Evolutionary conservation across 2,888 invertebrate genomes (phyloP), one percentile per base, ranked within the genome.

Genomic region (Ischnura elegans): DNA sequence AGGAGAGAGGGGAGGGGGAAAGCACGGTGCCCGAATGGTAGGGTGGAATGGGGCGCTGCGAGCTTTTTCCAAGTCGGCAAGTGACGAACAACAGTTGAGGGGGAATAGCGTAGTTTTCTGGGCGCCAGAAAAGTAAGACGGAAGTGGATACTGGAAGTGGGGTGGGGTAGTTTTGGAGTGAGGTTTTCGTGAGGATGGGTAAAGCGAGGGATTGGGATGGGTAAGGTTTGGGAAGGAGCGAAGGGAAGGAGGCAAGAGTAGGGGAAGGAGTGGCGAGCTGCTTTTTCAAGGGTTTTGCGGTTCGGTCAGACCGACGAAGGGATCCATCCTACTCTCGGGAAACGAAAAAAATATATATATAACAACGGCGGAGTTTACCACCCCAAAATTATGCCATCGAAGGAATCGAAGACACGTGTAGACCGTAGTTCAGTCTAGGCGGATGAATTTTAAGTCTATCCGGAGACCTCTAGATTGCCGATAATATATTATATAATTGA

Each of bases 311-410:
- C n/a, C 25, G 61, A 16, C 42, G 45, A 45, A 45, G 45, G 43
- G 90, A 90, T 43, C 43, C 87, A 36, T n/a, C n/a, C n/a, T n/a
- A n/a, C n/a, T 87, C 87, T 29, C 66, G 29, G 66, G 36, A 76
- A 25, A 76, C 66, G 0, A 2, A 76, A 29, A 76, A 76, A 36
- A 76, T n/a, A n/a, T n/a, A n/a, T n/a, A n/a, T n/a, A n/a, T n/a
- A n/a, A n/a, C n/a, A n/a, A n/a, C n/a, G n/a, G n/a, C n/a, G n/a
- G n/a, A n/a, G n/a, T n/a, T n/a, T n/a, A n/a, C n/a, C n/a, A n/a
- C n/a, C n/a, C n/a, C n/a, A n/a, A n/a, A n/a, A n/a, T n/a, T n/a
- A n/a, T n/a, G n/a, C n/a, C n/a, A n/a, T n/a, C 16, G 51, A 51
- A 16, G 51, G 51, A 16, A 16, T 51, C 16, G 51, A 51, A 51